Conservation (phyloP, 2,888 invertebrate genomes). For the Ornithoptera alexandrae region DNA sequence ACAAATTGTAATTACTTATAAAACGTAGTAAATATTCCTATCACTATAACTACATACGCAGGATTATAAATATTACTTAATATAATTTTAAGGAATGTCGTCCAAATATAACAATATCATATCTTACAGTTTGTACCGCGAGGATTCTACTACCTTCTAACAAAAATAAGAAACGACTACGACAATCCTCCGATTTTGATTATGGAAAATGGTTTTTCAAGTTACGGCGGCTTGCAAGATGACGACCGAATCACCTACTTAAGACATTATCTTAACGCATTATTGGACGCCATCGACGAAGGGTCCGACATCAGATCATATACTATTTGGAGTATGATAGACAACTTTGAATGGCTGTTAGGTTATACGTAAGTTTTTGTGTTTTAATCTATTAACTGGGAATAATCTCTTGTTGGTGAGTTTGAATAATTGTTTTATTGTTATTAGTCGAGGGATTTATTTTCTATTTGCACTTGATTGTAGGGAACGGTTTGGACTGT, state of each 20-base stretch:
- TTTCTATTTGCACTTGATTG: neutral
- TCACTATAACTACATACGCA: too few species aligned
- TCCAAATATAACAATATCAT: too few species aligned
- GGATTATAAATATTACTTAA: too few species aligned
- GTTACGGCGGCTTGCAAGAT: slow-evolving; percentile 59
- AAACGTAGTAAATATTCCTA: too few species aligned
- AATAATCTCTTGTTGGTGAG: neutral
- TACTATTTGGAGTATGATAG: slow-evolving; percentile 82
- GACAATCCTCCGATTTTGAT: slow-evolving; percentile 77
- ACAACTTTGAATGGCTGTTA: slow-evolving; percentile 82
- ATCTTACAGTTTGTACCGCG: slow-evolving; percentile 63
- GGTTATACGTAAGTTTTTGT: slow-evolving; percentile 74
- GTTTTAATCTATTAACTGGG: neutral
- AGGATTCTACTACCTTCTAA: slow-evolving; percentile 76
- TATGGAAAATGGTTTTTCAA: slow-evolving; percentile 82
- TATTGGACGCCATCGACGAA: slow-evolving; percentile 64
- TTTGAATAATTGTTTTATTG: too few species aligned
- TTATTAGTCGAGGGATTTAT: too few species aligned
- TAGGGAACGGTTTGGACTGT: slow-evolving; percentile 25
- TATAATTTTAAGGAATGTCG: too few species aligned
- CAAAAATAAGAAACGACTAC: slow-evolving; percentile 66
- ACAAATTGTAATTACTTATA: too few species aligned
- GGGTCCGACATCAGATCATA: slow-evolving; percentile 75
- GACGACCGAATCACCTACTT: slow-evolving; percentile 64
- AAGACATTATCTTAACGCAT: slow-evolving; percentile 61